A percentile compares a stretch with the other conserved stretches of the same genome.
Evolutionary conservation across 2,888 invertebrate genomes (phyloP).

Genomic region (Leptinotarsa peninsularis): DNA sequence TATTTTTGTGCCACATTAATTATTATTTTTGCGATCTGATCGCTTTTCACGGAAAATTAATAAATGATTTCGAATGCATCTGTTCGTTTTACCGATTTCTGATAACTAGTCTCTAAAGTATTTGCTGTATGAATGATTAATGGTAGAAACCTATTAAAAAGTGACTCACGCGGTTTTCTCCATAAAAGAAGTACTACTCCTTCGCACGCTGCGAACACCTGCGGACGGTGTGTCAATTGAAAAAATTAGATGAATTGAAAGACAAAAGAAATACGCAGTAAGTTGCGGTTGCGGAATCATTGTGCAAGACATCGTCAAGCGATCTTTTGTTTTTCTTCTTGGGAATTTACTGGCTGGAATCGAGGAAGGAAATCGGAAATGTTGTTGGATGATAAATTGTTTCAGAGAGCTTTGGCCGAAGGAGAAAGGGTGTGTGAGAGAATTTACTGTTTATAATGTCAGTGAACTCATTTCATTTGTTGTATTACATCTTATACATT

Average conservation of each 20-base stretch:
- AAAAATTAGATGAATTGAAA: background rate
- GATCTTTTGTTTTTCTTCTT: slow-evolving; percentile 4
- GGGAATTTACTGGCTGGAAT: no score
- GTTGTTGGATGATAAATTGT: no score
- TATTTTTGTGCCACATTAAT: background rate
- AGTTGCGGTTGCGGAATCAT: background rate
- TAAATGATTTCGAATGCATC: background rate
- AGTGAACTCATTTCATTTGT: no score
- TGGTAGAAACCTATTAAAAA: background rate
- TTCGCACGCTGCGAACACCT: slow-evolving; percentile 8
- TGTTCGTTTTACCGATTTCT: background rate
- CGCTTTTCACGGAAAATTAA: slow-evolving; percentile 1
- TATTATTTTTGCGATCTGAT: slow-evolving; percentile 11
- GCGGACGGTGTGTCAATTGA: background rate
- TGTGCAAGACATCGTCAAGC: background rate
- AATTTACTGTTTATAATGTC: no score
- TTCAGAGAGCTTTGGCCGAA: no score
- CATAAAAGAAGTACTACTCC: background rate
- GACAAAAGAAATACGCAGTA: slow-evolving; percentile 5
- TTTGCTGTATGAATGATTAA: background rate
- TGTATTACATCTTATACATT: no score
- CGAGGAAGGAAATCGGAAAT: no score
- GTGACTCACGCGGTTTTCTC: background rate
- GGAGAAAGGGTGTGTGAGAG: no score
- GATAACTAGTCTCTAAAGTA: background rate